phyloP scores from a whole-genome alignment of 2,113 vertebrate species.

The Nerophis ophidion region DNA sequence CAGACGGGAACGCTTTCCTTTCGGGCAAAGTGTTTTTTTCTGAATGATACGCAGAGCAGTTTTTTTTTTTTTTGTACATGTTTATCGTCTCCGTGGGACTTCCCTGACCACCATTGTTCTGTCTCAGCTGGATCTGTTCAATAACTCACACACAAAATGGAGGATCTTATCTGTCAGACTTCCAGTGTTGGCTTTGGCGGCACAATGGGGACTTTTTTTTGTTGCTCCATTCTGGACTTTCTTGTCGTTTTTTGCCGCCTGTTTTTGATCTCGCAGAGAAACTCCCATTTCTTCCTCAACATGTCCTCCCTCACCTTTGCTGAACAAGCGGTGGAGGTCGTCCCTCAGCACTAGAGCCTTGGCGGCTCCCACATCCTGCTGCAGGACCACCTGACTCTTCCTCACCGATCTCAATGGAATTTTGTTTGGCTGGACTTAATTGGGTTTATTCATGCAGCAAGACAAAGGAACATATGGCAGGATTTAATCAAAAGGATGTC shows the following conservation, averaged over 20 bases:
- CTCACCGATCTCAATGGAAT: neutral
- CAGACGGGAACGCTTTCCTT: conserved; percentile 34
- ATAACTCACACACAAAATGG: conserved; percentile 39
- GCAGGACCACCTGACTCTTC: neutral
- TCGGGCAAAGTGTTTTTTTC: conserved; percentile 47
- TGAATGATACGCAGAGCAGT: conserved; percentile 49
- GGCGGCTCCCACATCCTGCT: neutral
- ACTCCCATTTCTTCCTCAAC: conserved; percentile 50
- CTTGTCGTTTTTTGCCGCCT: conserved; percentile 55
- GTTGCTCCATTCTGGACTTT: conserved; percentile 36
- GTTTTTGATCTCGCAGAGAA: conserved; percentile 66
- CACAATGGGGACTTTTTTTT: conserved; percentile 40
- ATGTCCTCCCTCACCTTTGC: neutral
- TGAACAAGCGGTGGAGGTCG: neutral
- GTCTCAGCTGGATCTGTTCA: conserved; percentile 56
- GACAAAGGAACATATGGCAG: conserved; percentile 5
- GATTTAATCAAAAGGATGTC: conserved; percentile 11
- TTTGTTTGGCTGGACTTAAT: conserved; percentile 8
- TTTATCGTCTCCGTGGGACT: conserved; percentile 50
- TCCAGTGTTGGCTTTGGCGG: conserved; percentile 23
- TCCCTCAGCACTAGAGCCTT: neutral
- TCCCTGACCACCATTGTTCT: conserved; percentile 67
- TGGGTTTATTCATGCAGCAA: conserved; percentile 5
- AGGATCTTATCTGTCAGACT: conserved; percentile 39
- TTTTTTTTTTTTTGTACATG: conserved; percentile 57